These are phyloP conservation scores for Hylomyscus alleni DNA, from an alignment of 2,797 vertebrate genomes.

Conservation along the genomic window DNA sequence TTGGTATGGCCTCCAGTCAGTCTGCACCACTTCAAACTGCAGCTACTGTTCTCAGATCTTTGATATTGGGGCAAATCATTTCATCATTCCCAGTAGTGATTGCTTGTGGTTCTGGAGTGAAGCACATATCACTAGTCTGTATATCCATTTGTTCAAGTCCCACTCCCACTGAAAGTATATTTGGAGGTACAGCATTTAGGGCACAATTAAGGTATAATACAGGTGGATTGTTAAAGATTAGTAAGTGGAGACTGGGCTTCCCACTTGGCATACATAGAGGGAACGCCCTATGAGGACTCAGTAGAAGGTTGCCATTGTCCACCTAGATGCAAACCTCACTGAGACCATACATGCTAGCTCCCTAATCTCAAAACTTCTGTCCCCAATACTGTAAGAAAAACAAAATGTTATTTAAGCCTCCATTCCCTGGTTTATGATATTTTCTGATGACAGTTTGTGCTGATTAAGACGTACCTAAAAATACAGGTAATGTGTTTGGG, in stretches of 20 bases:
- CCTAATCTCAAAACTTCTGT: neutral
- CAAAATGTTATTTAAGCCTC: neutral
- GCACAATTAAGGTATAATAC: neutral
- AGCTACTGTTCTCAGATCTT: neutral
- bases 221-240: neutral
- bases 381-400: neutral
- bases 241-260: neutral
- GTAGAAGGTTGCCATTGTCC: neutral
- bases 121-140: neutral
- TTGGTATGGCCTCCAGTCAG: neutral
- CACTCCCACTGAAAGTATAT: neutral
- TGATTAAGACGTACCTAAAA: neutral
- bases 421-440: neutral
- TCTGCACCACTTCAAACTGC: neutral
- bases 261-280: neutral
- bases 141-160: neutral
- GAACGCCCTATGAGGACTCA: neutral
- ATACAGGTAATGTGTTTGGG: neutral
- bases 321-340: neutral
- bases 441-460: neutral
- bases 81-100: neutral
- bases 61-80: slow-evolving; percentile 5
- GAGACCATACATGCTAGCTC: neutral
- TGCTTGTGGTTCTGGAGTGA: neutral
- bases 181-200: neutral